Evolutionary conservation across 1,140 invertebrate genomes (phyloP), one percentile per base, ranked within the genome.

Genomic region (Globodera rostochiensis): DNA sequence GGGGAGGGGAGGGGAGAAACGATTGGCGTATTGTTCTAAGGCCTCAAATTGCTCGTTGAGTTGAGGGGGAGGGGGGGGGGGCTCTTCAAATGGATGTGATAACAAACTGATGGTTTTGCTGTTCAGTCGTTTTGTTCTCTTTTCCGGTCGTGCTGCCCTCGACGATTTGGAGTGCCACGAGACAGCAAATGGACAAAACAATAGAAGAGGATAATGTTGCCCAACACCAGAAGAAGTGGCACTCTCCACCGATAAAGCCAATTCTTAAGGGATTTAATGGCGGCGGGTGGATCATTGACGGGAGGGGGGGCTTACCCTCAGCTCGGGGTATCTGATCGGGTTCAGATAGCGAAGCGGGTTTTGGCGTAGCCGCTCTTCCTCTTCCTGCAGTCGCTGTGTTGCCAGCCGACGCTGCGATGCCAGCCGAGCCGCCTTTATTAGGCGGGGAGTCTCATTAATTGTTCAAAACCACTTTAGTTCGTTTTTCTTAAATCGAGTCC

Each of bases 271-370:
- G 6, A 6, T 36, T 36, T 64, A 13, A 53, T 9, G 50, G 50
- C 4, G 50, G 11, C 50, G 7, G 50, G 11, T 4, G 7, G 50
- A 9, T 53, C 50, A 53, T 21, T 67, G n/a, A 49, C 8, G 21
- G 57, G 13, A n/a, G 57, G 6, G 13, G 3, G 11, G 47, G 91
- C 92, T 92, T 92, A 98, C 96, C 94, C 96, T 96, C 86, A 98
- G 94, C 92, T 95, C 94, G 86, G 96, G 95, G 94, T 95, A 64
- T 64, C 57, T 64, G 57, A 64, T 1, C 57, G 19, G 96, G 93
- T 95, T 93, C 90, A 98, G 92, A 91, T 96, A 97, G 77, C 97
- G 93, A 82, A 98, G 92, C 86, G 96, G 96, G 92, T 97, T 97
- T 85, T 95, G 95, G 90, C 94, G 92, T 79, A 96, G 93, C 90